Conservation (phyloP, 1,140 invertebrate species). For the Semibalanus balanoides region DNA sequence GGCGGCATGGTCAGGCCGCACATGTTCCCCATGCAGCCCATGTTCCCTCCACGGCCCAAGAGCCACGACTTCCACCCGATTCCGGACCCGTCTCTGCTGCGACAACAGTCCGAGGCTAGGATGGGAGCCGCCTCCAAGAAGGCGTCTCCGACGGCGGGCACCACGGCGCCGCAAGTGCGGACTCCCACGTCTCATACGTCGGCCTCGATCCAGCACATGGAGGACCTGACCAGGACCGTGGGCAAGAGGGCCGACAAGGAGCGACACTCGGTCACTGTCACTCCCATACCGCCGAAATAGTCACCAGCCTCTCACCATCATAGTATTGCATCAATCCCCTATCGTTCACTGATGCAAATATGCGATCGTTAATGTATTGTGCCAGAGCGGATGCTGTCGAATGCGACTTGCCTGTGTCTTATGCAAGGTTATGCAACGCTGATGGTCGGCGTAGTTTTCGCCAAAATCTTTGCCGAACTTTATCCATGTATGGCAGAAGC, state of each 20-base stretch:
- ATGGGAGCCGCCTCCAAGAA: background rate
- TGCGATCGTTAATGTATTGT: too few species aligned
- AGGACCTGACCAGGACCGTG: background rate
- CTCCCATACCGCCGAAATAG: background rate
- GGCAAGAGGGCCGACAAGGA: background rate
- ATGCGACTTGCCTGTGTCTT: background rate
- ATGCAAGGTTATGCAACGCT: too few species aligned
- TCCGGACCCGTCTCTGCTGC: background rate
- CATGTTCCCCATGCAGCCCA: background rate
- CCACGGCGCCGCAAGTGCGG: background rate
- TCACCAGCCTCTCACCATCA: background rate
- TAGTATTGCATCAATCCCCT: too few species aligned
- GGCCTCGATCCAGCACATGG: background rate
- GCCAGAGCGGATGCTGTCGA: background rate
- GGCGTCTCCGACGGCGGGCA: background rate
- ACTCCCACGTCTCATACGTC: background rate
- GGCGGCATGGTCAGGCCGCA: background rate
- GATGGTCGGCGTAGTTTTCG: background rate
- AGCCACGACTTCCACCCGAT: background rate
- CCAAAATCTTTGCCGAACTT: too few species aligned
- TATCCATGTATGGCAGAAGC: too few species aligned
- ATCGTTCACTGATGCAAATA: too few species aligned
- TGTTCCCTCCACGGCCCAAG: background rate
- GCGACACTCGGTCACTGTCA: background rate
- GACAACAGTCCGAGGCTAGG: background rate